These are phyloP conservation scores for Alligator mississippiensis DNA, from an alignment of 2,113 vertebrate species.

Conservation along the genomic window DNA sequence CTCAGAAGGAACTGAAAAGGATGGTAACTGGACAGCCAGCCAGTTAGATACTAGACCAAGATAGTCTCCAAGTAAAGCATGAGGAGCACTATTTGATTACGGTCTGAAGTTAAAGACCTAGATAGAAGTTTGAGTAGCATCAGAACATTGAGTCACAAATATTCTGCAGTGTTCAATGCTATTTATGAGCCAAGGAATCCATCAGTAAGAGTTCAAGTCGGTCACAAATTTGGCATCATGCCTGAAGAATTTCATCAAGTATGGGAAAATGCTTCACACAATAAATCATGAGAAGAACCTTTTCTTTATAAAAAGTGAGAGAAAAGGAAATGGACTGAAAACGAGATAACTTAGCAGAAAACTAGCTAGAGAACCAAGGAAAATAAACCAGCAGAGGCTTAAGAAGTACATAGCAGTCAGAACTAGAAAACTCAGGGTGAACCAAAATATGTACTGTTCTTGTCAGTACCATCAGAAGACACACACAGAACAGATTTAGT, in stretches of 20 bases:
- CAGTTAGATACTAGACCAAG: background rate
- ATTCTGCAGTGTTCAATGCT: background rate
- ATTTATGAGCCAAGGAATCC: background rate
- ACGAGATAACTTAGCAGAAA: background rate
- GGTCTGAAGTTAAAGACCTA: background rate
- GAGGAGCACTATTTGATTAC: background rate
- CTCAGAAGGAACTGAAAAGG: too few relatives aligned
- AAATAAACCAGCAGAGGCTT: background rate
- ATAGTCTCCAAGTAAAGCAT: background rate
- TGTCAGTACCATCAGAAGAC: background rate
- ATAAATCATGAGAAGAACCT: background rate
- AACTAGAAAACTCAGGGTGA: background rate
- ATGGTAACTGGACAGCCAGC: too few relatives aligned
- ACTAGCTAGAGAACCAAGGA: background rate
- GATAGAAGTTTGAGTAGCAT: background rate
- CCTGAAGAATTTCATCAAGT: background rate
- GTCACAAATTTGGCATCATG: background rate
- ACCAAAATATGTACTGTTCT: background rate
- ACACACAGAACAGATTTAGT: background rate
- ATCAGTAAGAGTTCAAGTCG: background rate
- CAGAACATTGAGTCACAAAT: background rate
- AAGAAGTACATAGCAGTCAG: background rate
- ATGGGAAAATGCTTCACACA: background rate
- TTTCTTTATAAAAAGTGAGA: background rate
- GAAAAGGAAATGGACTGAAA: background rate